These are phyloP conservation scores for Nannoperca australis DNA, from an alignment of 2,797 vertebrate species.

Conservation along the genomic window DNA sequence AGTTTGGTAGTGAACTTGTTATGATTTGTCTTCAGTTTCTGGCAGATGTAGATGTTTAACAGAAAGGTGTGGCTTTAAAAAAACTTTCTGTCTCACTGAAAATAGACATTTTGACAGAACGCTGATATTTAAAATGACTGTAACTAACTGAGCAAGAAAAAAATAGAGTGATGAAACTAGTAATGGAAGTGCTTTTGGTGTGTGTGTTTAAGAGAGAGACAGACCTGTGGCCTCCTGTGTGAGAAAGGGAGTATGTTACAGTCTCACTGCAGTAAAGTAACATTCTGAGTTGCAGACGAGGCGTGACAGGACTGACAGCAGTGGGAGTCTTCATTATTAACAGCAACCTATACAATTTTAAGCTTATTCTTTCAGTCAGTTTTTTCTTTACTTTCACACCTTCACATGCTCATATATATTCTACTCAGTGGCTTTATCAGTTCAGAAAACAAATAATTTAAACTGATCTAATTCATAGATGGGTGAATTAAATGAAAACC, in stretches of 20 bases:
- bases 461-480: neutral
- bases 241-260: constrained; percentile 34
- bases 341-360: constrained; percentile 48
- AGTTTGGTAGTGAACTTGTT: constrained; percentile 1
- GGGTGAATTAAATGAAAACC: neutral
- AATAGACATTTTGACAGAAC: neutral
- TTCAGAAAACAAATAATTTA: neutral
- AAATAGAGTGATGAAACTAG: constrained; percentile 1
- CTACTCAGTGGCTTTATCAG: neutral
- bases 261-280: constrained; percentile 51
- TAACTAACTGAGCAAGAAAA: neutral
- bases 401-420: constrained; percentile 10
- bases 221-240: constrained; percentile 49
- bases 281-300: constrained; percentile 74
- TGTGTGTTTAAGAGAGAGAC: neutral
- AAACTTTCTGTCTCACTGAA: neutral
- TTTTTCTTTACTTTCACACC: constrained; percentile 5
- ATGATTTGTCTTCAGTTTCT: constrained; percentile 11
- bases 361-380: constrained; percentile 22
- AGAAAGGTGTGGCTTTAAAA: constrained; percentile 6
- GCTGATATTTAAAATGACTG: neutral
- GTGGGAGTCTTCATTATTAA: constrained; percentile 63
- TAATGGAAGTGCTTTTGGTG: constrained; percentile 22
- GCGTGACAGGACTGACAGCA: constrained; percentile 69
- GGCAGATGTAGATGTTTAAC: neutral